Evolutionary conservation across 1,140 invertebrate species (phyloP), one percentile per base, ranked within the genome.

Genomic region (Lucilia cuprina): DNA sequence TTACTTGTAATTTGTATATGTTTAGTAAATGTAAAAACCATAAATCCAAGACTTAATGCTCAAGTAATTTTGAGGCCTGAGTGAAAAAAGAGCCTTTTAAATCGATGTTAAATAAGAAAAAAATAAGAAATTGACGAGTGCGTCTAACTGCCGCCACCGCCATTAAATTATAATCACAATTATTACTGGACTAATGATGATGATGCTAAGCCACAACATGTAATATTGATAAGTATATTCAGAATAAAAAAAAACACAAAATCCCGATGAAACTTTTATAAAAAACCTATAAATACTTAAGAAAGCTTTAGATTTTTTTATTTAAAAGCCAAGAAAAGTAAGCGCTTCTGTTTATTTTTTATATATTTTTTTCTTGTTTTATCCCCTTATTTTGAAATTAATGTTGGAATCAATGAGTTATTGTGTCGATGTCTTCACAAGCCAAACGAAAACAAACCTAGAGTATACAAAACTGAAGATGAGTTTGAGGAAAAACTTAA

Each of bases 111-210:
- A 41, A 7, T 55, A 14, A 55, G 17, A 55, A 55, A n/a, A 13
- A 17, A 55, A 55, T 0, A 14, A 55, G 19, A 70, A 21, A 70
- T 70, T 70, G 77, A 19, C 75, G 34, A 80, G 5, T 78, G 75
- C 13, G 75, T n/a, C 75, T 47, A 47, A 78, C 75, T 78, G 75
- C 77, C n/a, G 77, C 77, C 77, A 47, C 75, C 35, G 75, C 75
- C 77, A 80, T 80, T 80, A 80, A 80, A 80, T 50, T 80, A 80
- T 80, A 80, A 80, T 50, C 41, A 49, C 77, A 80, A 80, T 80
- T 21, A 80, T 80, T 80, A 80, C 19, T 80, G 41, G 41, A 80
- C 77, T 80, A 80, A 80, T 80, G 41, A 80, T 80, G 41, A 41
- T 41, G 41, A n/a, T n/a, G n/a, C n/a, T n/a, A n/a, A 41, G 41